These are phyloP conservation scores for Trachythela sp. DNA, from an alignment of 64 coral and sea anemone genomes.

Conservation along the genomic window DNA sequence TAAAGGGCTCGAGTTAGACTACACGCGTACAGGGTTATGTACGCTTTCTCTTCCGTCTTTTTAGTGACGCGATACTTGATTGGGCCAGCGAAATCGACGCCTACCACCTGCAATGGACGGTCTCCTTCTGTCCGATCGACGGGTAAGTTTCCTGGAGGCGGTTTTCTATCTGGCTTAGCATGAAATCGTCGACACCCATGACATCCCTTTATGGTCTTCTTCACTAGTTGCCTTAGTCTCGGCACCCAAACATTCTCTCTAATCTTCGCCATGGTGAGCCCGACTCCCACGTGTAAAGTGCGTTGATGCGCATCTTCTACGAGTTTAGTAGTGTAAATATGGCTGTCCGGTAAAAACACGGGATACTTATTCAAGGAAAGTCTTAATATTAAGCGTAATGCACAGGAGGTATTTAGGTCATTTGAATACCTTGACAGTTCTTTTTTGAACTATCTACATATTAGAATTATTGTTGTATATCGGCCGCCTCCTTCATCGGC, in stretches of 20 bases:
- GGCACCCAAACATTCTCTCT: not conserved
- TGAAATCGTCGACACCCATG: not conserved
- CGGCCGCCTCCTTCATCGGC: too few relatives aligned
- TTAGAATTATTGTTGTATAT: too few relatives aligned
- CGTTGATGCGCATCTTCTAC: slow-evolving; percentile 8
- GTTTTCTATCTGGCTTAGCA: not conserved
- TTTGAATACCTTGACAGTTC: too few relatives aligned
- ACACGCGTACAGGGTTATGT: not conserved
- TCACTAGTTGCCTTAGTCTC: not conserved
- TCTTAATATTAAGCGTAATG: too few relatives aligned
- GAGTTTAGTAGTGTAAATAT: not conserved
- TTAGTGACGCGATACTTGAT: too few relatives aligned
- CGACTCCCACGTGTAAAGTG: slow-evolving; percentile 42
- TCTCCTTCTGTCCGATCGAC: not conserved
- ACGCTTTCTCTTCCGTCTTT: not conserved
- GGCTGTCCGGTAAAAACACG: slow-evolving; percentile 8
- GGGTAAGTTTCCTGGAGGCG: not conserved
- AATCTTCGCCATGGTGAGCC: slow-evolving; percentile 32
- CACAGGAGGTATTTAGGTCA: too few relatives aligned
- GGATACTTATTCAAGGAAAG: too few relatives aligned
- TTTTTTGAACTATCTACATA: too few relatives aligned
- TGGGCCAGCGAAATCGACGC: too few relatives aligned
- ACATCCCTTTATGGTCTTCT: not conserved
- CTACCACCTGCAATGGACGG: too few relatives aligned
- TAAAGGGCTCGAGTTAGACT: not conserved